Percentiles rank a stretch among this genome's conserved stretches.
phyloP scores from a whole-genome alignment of 2,888 invertebrate species.

The Anthrax anthrax region DNA sequence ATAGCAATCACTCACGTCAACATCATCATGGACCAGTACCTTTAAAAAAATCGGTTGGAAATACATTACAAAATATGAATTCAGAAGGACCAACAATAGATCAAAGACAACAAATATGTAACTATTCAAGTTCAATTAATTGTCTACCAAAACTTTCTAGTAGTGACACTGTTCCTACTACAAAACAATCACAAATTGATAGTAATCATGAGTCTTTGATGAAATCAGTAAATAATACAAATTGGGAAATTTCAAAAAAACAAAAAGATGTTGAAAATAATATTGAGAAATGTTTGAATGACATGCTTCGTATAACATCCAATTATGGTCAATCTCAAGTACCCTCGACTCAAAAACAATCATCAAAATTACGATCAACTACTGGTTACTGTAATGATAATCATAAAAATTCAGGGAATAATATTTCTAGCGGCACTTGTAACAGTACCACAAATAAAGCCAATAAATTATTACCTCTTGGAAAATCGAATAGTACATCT shows the following conservation, averaged over 20 bases:
- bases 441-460: slow-evolving; percentile 11
- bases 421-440: background rate
- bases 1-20: background rate
- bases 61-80: background rate
- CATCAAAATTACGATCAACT: background rate
- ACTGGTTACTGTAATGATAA: background rate
- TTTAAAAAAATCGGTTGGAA: background rate
- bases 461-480: slow-evolving; percentile 20
- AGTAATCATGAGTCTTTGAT: background rate
- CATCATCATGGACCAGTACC: background rate
- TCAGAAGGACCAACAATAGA: no score
- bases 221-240: background rate
- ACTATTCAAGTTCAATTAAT: background rate
- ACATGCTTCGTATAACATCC: slow-evolving; percentile 27
- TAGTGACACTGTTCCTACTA: background rate
- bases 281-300: slow-evolving; percentile 31
- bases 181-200: background rate
- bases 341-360: slow-evolving; percentile 10
- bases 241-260: slow-evolving; percentile 21
- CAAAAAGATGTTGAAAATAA: slow-evolving; percentile 34
- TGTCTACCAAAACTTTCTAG: background rate
- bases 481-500: slow-evolving; percentile 31
- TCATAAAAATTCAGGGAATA: background rate
- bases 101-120: background rate
- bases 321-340: slow-evolving; percentile 10